Evolutionary conservation across 2,797 vertebrate species (phyloP).

Genomic region (Sebastolobus altivelis): DNA sequence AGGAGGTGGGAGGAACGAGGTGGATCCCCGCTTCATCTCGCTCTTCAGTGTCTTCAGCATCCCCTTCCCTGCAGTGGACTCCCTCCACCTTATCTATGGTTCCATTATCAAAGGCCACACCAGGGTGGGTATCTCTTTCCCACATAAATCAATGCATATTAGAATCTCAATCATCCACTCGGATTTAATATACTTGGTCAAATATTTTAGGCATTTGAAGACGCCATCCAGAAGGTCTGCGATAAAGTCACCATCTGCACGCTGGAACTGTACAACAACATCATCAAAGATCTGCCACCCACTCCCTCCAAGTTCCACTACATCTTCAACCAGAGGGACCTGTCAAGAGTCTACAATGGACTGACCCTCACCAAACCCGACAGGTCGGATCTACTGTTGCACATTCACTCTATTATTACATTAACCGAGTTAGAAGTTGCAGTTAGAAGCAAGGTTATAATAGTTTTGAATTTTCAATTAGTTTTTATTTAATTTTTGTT

Average conservation of each 20-base stretch:
- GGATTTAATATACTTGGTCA: not conserved
- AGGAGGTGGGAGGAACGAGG: slow-evolving; percentile 95
- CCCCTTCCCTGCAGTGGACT: slow-evolving; percentile 90
- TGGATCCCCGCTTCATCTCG: slow-evolving; percentile 93
- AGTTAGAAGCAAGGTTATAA: not conserved
- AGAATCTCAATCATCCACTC: slow-evolving; percentile 12
- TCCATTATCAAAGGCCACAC: slow-evolving; percentile 95
- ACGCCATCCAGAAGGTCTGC: slow-evolving; percentile 84
- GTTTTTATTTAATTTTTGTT: not conserved
- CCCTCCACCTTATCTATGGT: slow-evolving; percentile 91
- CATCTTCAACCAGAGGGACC: slow-evolving; percentile 96
- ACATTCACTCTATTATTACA: not conserved
- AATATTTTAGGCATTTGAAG: slow-evolving; percentile 87
- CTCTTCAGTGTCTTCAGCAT: slow-evolving; percentile 95
- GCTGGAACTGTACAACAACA: slow-evolving; percentile 89
- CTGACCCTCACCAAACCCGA: slow-evolving; percentile 89
- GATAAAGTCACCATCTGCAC: slow-evolving; percentile 91
- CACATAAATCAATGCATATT: not conserved
- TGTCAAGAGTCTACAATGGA: slow-evolving; percentile 94
- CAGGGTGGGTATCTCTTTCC: slow-evolving; percentile 79
- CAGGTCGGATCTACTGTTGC: slow-evolving; percentile 81
- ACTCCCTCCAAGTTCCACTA: slow-evolving; percentile 99
- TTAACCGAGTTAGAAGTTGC: not conserved
- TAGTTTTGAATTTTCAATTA: not conserved
- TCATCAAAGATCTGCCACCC: slow-evolving; percentile 91